Evolutionary conservation across 2,888 invertebrate species (phyloP).

Genomic region (Trachelus troglodyta): DNA sequence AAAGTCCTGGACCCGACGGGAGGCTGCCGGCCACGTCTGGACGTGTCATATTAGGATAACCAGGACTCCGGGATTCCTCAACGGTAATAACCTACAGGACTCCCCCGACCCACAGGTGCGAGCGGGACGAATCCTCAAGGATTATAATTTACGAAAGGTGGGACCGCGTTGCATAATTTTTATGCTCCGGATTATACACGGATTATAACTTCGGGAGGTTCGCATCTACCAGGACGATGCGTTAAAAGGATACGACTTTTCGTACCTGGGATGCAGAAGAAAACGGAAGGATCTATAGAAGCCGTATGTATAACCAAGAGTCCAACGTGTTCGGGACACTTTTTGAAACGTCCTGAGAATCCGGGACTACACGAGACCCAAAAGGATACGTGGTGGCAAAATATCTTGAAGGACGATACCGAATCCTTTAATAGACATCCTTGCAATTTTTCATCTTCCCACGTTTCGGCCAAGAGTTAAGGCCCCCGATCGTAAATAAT

Average conservation of each 20-base stretch:
- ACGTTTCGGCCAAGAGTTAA: conserved; percentile 44
- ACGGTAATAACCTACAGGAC: not conserved
- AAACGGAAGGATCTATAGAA: too few species aligned
- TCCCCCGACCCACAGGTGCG: conserved; percentile 13
- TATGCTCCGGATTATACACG: conserved; percentile 18
- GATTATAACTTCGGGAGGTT: conserved; percentile 5
- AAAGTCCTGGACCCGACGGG: conserved; percentile 37
- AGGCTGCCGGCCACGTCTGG: conserved; percentile 32
- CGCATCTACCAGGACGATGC: not conserved
- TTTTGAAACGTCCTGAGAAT: not conserved
- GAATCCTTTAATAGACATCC: conserved; percentile 9
- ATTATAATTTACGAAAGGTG: conserved; percentile 16
- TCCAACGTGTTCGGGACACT: too few species aligned
- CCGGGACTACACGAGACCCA: not conserved
- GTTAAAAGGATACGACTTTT: not conserved
- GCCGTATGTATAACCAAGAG: too few species aligned
- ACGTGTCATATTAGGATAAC: conserved; percentile 45
- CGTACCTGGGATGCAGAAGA: not conserved
- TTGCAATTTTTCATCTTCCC: conserved; percentile 55
- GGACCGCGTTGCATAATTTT: conserved; percentile 17
- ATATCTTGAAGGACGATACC: not conserved
- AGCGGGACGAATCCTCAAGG: conserved; percentile 11
- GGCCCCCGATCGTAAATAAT: conserved; percentile 51
- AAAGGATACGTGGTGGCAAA: too few species aligned
- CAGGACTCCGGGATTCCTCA: conserved; percentile 31